phyloP scores from a whole-genome alignment of 2,888 invertebrate species.

The Lobophora halterata region DNA sequence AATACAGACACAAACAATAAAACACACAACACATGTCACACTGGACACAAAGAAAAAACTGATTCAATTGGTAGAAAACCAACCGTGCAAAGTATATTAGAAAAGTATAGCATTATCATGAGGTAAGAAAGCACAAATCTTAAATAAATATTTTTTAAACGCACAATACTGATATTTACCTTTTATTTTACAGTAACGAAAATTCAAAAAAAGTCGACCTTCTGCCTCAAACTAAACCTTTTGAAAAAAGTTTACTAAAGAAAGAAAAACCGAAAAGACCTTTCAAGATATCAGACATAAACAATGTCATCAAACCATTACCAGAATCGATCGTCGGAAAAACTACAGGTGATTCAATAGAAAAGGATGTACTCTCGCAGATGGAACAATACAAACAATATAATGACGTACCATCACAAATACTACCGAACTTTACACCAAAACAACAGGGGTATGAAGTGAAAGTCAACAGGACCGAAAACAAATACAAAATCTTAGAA shows the following conservation, averaged over 20 bases:
- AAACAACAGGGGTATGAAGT: no score
- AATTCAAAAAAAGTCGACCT: constrained; percentile 1
- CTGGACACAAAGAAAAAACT: constrained; percentile 6
- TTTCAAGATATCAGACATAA: constrained; percentile 62
- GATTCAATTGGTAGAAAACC: constrained; percentile 18
- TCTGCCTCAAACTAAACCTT: constrained; percentile 7
- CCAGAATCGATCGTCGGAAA: constrained; percentile 43
- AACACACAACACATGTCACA: constrained; percentile 1
- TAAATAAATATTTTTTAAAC: neutral
- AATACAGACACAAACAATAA: constrained; percentile 2
- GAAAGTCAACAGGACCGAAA: no score
- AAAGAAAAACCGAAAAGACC: constrained; percentile 43
- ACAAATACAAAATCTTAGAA: no score
- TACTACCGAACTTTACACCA: no score
- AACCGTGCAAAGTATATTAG: constrained; percentile 44
- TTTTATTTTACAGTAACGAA: constrained; percentile 10
- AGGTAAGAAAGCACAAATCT: constrained; percentile 40
- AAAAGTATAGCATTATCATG: constrained; percentile 53
- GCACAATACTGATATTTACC: neutral
- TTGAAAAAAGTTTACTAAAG: constrained; percentile 13
- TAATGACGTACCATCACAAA: no score
- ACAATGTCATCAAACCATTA: no score
- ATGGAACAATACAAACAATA: constrained; percentile 8
- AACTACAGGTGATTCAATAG: constrained; percentile 31
- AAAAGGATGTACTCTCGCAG: no score